Conservation (phyloP, 2,888 invertebrate genomes). For the Scrobipalpa costella region DNA sequence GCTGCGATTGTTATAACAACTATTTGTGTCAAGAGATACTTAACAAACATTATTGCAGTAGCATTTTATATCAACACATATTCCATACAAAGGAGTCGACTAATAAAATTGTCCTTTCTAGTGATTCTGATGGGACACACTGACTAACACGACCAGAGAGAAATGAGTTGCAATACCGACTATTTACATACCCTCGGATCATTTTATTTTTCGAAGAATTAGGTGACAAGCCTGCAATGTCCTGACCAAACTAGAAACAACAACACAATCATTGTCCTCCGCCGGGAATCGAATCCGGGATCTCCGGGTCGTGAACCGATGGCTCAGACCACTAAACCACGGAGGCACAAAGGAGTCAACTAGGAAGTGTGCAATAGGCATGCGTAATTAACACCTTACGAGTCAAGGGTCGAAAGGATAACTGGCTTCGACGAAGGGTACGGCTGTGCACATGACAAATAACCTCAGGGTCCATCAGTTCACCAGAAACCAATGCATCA, state of each 20-base stretch:
- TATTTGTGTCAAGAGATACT: constrained; percentile 21
- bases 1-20: constrained; percentile 25
- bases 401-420: constrained; percentile 27
- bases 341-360: constrained; percentile 13
- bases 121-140: too few species aligned
- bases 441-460: constrained; percentile 24
- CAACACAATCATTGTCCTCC: too few species aligned
- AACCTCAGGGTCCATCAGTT: constrained; percentile 34
- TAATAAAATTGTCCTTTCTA: too few species aligned
- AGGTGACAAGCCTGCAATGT: too few species aligned
- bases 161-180: too few species aligned
- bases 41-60: constrained; percentile 2
- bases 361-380: constrained; percentile 18
- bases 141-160: too few species aligned
- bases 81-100: constrained; percentile 6
- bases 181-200: too few species aligned
- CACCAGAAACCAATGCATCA: constrained; percentile 35
- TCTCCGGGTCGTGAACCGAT: too few species aligned
- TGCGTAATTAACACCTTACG: constrained; percentile 27
- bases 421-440: constrained; percentile 15
- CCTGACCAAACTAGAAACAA: too few species aligned
- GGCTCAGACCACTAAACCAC: too few species aligned
- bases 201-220: too few species aligned
- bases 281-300: too few species aligned
- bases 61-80: neutral